Conservation (phyloP, 92 coral and sea anemone species). For the Desmophyllum pertusum region DNA sequence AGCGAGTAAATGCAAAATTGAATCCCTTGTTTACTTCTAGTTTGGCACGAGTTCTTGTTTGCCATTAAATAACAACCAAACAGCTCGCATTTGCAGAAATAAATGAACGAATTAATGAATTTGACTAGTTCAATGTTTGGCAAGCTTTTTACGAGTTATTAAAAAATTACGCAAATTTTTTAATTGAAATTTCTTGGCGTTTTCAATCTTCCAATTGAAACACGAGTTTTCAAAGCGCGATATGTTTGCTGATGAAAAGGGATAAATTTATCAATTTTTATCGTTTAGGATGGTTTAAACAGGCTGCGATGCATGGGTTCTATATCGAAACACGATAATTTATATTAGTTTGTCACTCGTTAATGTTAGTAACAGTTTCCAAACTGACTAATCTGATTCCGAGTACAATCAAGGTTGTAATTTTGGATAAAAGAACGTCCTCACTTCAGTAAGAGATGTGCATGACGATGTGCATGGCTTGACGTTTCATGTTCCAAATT, state of each 20-base stretch:
- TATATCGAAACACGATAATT: not conserved
- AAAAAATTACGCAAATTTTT: not conserved
- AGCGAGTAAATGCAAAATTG: not conserved
- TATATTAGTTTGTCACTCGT: not conserved
- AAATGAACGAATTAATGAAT: not conserved
- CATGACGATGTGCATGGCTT: too few species aligned
- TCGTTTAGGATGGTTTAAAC: not conserved
- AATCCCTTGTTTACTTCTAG: not conserved
- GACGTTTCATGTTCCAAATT: not conserved
- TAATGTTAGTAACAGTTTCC: not conserved
- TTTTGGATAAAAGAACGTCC: too few species aligned
- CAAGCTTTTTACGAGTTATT: constrained; percentile 4
- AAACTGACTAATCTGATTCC: too few species aligned
- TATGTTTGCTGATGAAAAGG: not conserved
- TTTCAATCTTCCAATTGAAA: not conserved
- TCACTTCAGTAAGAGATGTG: too few species aligned
- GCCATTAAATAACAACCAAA: not conserved
- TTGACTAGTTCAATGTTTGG: not conserved
- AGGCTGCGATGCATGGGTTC: not conserved
- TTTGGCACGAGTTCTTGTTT: not conserved
- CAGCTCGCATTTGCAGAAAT: not conserved
- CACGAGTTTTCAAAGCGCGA: not conserved
- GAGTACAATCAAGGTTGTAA: too few species aligned
- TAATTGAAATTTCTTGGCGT: not conserved
- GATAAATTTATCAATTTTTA: not conserved